Conservation (phyloP, 2,113 vertebrate genomes). For the Lipotes vexillifer region DNA sequence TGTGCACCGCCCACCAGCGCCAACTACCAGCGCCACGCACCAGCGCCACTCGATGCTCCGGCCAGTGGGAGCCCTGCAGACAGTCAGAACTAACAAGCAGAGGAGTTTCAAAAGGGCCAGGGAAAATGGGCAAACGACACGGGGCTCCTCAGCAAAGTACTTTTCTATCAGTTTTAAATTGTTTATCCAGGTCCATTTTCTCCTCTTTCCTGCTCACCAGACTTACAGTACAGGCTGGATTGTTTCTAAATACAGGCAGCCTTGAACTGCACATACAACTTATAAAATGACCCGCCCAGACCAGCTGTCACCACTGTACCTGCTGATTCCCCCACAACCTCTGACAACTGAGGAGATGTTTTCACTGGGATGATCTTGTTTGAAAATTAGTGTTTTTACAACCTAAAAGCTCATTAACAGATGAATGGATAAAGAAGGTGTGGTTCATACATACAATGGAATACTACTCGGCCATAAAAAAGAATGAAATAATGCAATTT, state of each 20-base stretch:
- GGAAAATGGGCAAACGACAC: background rate
- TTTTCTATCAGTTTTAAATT: background rate
- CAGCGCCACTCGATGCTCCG: rapidly evolving
- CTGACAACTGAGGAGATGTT: background rate
- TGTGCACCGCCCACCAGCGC: background rate
- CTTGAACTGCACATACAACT: background rate
- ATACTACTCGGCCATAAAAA: background rate
- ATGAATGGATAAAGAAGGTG: background rate
- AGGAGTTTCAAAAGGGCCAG: background rate
- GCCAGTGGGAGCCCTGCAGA: background rate
- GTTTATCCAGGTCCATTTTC: background rate
- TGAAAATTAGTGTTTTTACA: background rate
- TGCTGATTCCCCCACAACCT: background rate
- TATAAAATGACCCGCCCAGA: background rate
- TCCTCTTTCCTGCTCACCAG: background rate
- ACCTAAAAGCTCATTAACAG: background rate
- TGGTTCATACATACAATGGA: background rate
- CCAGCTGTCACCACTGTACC: background rate
- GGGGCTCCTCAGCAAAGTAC: background rate
- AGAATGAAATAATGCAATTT: background rate
- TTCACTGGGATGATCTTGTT: background rate
- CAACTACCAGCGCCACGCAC: background rate
- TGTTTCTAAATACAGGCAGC: background rate
- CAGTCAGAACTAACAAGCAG: background rate
- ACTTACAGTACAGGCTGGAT: background rate